phyloP scores from a whole-genome alignment of 2,113 vertebrate genomes.

The Merops nubicus region DNA sequence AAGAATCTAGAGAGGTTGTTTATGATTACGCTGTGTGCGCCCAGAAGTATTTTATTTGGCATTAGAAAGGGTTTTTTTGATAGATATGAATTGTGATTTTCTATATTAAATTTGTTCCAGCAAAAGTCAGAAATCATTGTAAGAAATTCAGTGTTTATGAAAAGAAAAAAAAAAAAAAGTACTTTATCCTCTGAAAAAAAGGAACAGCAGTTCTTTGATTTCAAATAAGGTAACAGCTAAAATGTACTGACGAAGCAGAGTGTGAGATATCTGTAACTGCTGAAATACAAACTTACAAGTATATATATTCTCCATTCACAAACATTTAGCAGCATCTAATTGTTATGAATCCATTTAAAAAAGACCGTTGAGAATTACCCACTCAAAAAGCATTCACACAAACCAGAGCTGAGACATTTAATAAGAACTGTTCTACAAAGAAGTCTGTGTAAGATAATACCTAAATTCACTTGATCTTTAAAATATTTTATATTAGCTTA shows the following conservation, averaged over 20 bases:
- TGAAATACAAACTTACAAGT: conserved; percentile 47
- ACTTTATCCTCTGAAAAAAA: not conserved
- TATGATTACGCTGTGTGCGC: not conserved
- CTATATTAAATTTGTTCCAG: conserved; percentile 8
- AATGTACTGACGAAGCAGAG: not conserved
- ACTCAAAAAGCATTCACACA: not conserved
- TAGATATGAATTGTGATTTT: not conserved
- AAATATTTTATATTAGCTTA: not conserved
- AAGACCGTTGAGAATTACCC: not conserved
- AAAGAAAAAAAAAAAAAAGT: not conserved
- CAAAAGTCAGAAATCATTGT: not conserved
- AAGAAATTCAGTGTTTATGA: conserved; percentile 1
- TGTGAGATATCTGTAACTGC: not conserved
- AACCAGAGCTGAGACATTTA: not conserved
- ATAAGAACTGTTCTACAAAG: not conserved
- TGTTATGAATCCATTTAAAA: not conserved
- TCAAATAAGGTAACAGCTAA: not conserved
- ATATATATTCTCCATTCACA: conserved; percentile 18
- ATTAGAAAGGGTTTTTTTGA: not conserved
- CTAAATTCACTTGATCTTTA: not conserved
- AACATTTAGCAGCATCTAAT: not conserved
- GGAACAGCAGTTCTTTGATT: conserved; percentile 12
- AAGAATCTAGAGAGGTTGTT: conserved; percentile 38
- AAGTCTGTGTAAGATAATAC: not conserved
- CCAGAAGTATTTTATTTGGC: not conserved